Percentiles rank a stretch among this genome's conserved stretches.
phyloP scores from a whole-genome alignment of 2,797 vertebrate species.

The Paratrypauchen microcephalus region DNA sequence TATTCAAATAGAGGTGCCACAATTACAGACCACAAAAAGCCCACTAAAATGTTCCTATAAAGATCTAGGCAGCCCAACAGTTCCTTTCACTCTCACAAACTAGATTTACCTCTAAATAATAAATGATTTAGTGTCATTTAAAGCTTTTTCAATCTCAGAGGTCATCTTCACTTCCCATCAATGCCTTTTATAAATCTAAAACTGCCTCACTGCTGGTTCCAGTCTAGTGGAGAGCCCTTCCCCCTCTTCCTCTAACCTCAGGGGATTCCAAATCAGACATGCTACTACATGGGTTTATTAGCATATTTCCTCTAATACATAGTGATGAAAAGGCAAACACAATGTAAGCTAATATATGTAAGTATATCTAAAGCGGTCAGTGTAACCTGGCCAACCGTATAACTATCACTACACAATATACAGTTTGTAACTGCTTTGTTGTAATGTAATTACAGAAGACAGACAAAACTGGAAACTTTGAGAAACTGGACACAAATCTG shows the following conservation, averaged over 20 bases:
- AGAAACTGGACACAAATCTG: not conserved
- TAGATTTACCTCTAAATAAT: not conserved
- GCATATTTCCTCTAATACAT: not conserved
- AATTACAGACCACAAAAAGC: too few species aligned
- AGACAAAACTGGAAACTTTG: not conserved
- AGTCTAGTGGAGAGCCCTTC: not conserved
- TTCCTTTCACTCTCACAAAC: not conserved
- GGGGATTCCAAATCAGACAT: conserved; percentile 11
- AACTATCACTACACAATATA: not conserved
- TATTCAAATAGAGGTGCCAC: too few species aligned
- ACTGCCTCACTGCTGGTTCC: conserved; percentile 19
- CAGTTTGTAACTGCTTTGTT: not conserved
- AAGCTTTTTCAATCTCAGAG: conserved; percentile 15
- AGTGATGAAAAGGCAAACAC: not conserved
- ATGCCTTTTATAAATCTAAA: conserved; percentile 27
- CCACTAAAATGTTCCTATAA: too few species aligned
- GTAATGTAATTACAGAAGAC: not conserved
- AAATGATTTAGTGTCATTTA: conserved; percentile 9
- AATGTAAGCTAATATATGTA: not conserved
- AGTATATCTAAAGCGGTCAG: not conserved
- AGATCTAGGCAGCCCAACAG: not conserved
- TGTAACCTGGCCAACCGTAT: not conserved
- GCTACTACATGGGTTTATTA: not conserved
- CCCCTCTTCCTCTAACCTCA: not conserved
- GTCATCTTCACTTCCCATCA: conserved; percentile 35